Conservation (phyloP, 1,140 invertebrate genomes). For the Aphaenogaster ashmeadi region DNA sequence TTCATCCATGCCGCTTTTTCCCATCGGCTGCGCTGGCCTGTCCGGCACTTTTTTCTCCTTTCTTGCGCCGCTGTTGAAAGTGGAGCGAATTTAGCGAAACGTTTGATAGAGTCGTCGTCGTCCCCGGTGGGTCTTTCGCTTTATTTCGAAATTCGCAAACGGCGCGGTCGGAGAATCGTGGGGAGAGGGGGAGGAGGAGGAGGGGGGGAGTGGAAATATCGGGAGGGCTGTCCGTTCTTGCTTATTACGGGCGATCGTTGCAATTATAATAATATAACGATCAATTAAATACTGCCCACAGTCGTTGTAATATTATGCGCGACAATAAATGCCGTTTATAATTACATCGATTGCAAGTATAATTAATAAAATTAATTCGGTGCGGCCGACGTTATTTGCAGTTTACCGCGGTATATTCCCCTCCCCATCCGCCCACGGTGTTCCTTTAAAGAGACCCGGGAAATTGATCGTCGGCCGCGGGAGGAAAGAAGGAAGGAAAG, state of each 20-base stretch:
- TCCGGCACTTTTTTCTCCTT: conserved; percentile 51
- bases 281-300: conserved; percentile 55
- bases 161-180: not conserved
- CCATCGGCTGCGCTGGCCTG: conserved; percentile 55
- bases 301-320: conserved; percentile 48
- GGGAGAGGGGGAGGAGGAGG: not conserved
- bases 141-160: conserved; percentile 53
- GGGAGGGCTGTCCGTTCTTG: not conserved
- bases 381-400: conserved; percentile 36
- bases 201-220: not conserved
- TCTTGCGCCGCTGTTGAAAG: conserved; percentile 43
- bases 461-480: not conserved
- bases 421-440: not conserved
- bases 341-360: conserved; percentile 53
- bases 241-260: conserved; percentile 32
- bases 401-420: not conserved
- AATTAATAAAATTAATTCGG: conserved; percentile 64
- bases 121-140: not conserved
- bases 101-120: conserved; percentile 57
- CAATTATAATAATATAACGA: conserved; percentile 60
- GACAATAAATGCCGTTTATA: conserved; percentile 54
- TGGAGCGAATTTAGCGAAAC: conserved; percentile 52
- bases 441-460: not conserved
- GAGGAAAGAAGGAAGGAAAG: not conserved
- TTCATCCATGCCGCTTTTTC: conserved; percentile 46